Percentiles rank a stretch among this genome's conserved stretches.
Evolutionary conservation across 2,797 vertebrate genomes (phyloP).

Genomic region (Nannoperca australis): DNA sequence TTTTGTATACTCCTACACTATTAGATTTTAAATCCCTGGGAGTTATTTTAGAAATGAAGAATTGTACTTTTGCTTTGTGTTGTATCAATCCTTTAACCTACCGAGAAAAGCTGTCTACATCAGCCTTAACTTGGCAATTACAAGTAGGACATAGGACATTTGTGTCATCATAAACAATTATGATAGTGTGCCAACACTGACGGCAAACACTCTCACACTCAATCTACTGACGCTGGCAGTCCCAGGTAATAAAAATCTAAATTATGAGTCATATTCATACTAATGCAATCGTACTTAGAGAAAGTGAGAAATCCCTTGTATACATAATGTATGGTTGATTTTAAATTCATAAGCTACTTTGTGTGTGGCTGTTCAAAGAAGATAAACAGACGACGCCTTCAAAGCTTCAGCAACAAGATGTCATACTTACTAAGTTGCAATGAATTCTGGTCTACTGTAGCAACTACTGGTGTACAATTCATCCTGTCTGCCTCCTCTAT

Average conservation of each 20-base stretch:
- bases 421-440: conserved; percentile 23
- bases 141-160: conserved; percentile 12
- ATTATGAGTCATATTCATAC: conserved; percentile 16
- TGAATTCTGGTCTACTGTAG: conserved; percentile 16
- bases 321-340: conserved; percentile 42
- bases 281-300: conserved; percentile 2
- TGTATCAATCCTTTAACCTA: not conserved
- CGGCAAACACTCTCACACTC: conserved; percentile 28
- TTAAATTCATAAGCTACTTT: conserved; percentile 55
- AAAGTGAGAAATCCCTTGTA: conserved; percentile 33
- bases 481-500: not conserved
- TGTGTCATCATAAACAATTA: conserved; percentile 33
- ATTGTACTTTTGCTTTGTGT: conserved; percentile 4
- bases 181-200: conserved; percentile 16
- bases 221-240: conserved; percentile 25
- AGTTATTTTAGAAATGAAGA: conserved; percentile 22
- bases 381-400: conserved; percentile 43
- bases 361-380: conserved; percentile 41
- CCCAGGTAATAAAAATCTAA: conserved; percentile 33
- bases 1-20: not conserved
- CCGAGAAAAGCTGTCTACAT: conserved; percentile 11
- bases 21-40: conserved; percentile 30
- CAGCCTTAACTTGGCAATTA: conserved; percentile 32
- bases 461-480: not conserved
- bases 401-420: conserved; percentile 35